phyloP scores from a whole-genome alignment of 2,888 invertebrate species.

The Cataglyphis rosenhaueri region DNA sequence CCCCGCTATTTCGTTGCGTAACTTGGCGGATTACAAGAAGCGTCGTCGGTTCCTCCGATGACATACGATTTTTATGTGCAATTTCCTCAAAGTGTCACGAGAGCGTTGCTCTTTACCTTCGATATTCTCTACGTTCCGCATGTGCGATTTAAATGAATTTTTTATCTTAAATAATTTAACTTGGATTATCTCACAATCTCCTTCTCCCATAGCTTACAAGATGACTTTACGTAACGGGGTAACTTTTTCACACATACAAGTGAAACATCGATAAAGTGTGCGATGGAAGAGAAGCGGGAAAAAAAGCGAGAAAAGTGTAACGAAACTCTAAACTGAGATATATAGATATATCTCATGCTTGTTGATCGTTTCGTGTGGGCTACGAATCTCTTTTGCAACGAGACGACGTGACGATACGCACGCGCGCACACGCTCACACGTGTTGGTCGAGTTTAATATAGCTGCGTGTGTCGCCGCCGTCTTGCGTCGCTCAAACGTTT shows the following conservation, averaged over 20 bases:
- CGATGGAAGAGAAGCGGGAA: not conserved
- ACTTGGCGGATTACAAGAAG: slow-evolving; percentile 66
- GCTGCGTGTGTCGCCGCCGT: slow-evolving; percentile 67
- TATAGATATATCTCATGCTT: not conserved
- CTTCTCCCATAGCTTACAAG: not conserved
- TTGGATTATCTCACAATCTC: not conserved
- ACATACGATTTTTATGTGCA: slow-evolving; percentile 14
- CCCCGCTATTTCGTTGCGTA: slow-evolving; percentile 73
- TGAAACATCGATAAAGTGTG: not conserved
- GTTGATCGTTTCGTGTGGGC: not conserved
- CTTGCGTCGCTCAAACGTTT: slow-evolving; percentile 67
- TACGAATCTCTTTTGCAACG: not conserved
- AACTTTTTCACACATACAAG: not conserved
- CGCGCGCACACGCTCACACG: slow-evolving; percentile 55
- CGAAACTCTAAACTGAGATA: too few species aligned
- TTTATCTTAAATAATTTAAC: not conserved
- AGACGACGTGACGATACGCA: slow-evolving; percentile 43
- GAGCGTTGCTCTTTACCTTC: not conserved
- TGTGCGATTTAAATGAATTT: not conserved
- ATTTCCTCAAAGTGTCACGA: not conserved
- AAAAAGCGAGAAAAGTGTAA: not conserved
- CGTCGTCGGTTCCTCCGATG: slow-evolving; percentile 31
- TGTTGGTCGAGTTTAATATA: slow-evolving; percentile 72
- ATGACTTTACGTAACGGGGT: not conserved
- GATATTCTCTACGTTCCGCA: not conserved